Percentiles rank a stretch among this genome's conserved stretches.
These are phyloP conservation scores for Triops cancriformis DNA, from an alignment of 1,140 invertebrate species.

Conservation along the genomic window DNA sequence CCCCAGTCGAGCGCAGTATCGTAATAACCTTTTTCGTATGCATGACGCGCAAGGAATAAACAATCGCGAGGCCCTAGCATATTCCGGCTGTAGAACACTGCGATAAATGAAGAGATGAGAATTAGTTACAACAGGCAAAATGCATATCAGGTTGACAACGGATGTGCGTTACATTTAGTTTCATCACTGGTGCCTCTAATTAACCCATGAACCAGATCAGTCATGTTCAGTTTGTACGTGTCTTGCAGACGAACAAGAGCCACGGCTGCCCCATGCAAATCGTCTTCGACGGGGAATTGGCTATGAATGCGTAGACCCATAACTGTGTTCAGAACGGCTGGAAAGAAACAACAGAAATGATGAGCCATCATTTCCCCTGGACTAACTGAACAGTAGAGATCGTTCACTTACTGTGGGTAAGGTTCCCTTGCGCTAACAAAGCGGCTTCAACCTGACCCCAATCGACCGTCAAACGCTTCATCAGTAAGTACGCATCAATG, in stretches of 20 bases:
- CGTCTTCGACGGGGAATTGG: conserved; percentile 36
- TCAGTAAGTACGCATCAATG: conserved; percentile 41
- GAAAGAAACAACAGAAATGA: not conserved
- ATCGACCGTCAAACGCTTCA: conserved; percentile 41
- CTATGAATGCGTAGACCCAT: conserved; percentile 35
- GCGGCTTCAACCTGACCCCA: conserved; percentile 33
- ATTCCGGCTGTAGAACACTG: conserved; percentile 24
- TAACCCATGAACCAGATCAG: conserved; percentile 40
- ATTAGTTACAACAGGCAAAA: not conserved
- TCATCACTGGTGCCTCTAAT: conserved; percentile 29
- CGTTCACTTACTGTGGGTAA: conserved; percentile 19
- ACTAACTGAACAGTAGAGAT: not conserved
- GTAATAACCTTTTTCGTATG: conserved; percentile 40
- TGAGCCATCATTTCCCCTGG: too few relatives aligned
- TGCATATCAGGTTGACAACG: not conserved
- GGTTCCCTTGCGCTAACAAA: conserved; percentile 22
- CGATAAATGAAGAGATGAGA: not conserved
- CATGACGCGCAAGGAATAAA: conserved; percentile 40
- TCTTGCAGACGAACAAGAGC: conserved; percentile 46
- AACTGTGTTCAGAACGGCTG: conserved; percentile 35
- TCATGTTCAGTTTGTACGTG: conserved; percentile 45
- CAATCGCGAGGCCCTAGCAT: conserved; percentile 37
- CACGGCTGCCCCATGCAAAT: conserved; percentile 44
- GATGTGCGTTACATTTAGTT: conserved; percentile 1
- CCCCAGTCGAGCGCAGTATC: conserved; percentile 41